Percentiles rank a stretch among this genome's conserved stretches.
Evolutionary conservation across 2,113 vertebrate species (phyloP).

Genomic region (Rhagologus leucostigma): DNA sequence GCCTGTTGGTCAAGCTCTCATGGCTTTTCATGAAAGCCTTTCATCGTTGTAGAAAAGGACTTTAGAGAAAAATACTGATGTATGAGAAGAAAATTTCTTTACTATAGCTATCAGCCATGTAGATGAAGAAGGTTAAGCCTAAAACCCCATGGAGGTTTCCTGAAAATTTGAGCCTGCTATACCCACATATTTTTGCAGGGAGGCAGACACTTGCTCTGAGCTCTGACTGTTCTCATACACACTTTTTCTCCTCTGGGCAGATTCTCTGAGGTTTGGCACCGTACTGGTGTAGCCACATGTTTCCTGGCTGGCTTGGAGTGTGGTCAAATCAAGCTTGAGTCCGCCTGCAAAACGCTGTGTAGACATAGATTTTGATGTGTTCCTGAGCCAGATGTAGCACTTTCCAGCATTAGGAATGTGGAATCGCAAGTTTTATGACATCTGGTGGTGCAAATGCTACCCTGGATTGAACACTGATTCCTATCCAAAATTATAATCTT

Average conservation of each 20-base stretch:
- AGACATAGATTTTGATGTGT: background rate
- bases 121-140: background rate
- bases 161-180: background rate
- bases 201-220: background rate
- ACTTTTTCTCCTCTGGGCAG: slow-evolving; percentile 1
- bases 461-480: background rate
- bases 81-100: background rate
- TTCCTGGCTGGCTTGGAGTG: background rate
- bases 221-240: background rate
- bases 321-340: background rate
- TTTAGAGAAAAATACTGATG: background rate
- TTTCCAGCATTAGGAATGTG: slow-evolving; percentile 1
- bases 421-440: slow-evolving; percentile 22
- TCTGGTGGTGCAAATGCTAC: background rate
- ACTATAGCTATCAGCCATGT: background rate
- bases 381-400: slow-evolving; percentile 28
- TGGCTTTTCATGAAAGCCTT: background rate
- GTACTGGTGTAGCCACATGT: background rate
- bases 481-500: background rate
- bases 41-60: background rate
- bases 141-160: background rate
- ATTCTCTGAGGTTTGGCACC: slow-evolving; percentile 5
- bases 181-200: background rate
- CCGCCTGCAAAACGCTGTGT: background rate
- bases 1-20: background rate